Conservation (phyloP, 1,140 invertebrate genomes). For the Diabrotica virgifera region DNA sequence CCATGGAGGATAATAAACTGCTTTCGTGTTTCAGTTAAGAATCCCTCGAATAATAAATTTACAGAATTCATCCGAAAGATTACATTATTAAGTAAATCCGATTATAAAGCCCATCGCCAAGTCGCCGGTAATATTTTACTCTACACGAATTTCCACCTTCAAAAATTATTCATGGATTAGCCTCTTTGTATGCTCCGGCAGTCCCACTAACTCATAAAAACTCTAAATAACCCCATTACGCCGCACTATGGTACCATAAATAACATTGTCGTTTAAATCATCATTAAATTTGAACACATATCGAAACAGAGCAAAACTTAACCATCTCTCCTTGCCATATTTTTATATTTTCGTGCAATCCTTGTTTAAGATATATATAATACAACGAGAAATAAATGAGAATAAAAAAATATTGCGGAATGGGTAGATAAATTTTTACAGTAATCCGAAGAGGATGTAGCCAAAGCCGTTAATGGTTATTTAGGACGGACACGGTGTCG, state of each 20-base stretch:
- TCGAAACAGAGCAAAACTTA: not conserved
- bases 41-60: too few relatives aligned
- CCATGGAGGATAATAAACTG: too few relatives aligned
- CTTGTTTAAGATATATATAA: not conserved
- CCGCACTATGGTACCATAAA: not conserved
- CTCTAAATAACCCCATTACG: too few relatives aligned
- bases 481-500: not conserved
- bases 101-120: too few relatives aligned
- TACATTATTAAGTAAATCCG: too few relatives aligned
- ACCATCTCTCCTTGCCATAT: not conserved
- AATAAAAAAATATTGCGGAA: slow-evolving; percentile 3
- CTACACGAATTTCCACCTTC: too few relatives aligned
- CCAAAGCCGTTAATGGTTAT: slow-evolving; percentile 2
- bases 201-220: too few relatives aligned
- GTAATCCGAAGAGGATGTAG: not conserved
- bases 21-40: too few relatives aligned
- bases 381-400: slow-evolving; percentile 2
- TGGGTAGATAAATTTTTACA: slow-evolving; percentile 3
- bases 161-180: too few relatives aligned
- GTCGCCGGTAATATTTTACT: too few relatives aligned
- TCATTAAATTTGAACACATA: not conserved
- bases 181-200: too few relatives aligned
- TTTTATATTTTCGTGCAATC: slow-evolving; percentile 3
- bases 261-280: not conserved
- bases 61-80: too few relatives aligned